Percentiles rank a stretch among this genome's conserved stretches.
Conservation (phyloP, 2,888 invertebrate species). For the Polydrusus cervinus region DNA sequence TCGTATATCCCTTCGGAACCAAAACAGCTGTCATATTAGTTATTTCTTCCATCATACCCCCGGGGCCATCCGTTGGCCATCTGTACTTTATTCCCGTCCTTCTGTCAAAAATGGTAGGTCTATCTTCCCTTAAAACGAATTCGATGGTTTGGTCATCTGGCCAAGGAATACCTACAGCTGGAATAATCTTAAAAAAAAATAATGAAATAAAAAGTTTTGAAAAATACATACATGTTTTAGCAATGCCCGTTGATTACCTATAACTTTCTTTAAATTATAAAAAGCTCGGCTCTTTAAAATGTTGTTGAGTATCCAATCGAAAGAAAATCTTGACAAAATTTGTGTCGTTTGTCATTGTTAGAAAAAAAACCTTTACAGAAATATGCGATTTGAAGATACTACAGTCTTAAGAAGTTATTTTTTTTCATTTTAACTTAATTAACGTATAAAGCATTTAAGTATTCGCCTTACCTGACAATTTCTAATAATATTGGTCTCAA, state of each 20-base stretch:
- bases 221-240: too few species aligned
- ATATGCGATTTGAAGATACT: too few species aligned
- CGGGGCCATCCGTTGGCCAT: slow-evolving; percentile 81
- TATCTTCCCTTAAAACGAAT: slow-evolving; percentile 76
- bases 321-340: too few species aligned
- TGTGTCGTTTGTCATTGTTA: too few species aligned
- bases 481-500: slow-evolving; percentile 77
- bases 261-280: too few species aligned
- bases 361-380: too few species aligned
- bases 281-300: too few species aligned
- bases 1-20: slow-evolving; percentile 81
- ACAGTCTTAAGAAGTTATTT: too few species aligned
- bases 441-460: too few species aligned
- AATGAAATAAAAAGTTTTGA: neutral
- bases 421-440: too few species aligned
- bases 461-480: slow-evolving; percentile 76
- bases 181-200: slow-evolving; percentile 77
- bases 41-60: slow-evolving; percentile 79
- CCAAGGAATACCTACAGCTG: slow-evolving; percentile 82
- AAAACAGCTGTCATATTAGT: slow-evolving; percentile 80
- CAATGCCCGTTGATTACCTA: too few species aligned
- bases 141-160: slow-evolving; percentile 82
- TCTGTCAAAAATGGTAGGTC: slow-evolving; percentile 70
- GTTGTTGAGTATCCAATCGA: too few species aligned
- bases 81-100: slow-evolving; percentile 71